Base-by-base conservation (phyloP, 2,113 vertebrate genomes). In the Grallaria varia region DNA sequence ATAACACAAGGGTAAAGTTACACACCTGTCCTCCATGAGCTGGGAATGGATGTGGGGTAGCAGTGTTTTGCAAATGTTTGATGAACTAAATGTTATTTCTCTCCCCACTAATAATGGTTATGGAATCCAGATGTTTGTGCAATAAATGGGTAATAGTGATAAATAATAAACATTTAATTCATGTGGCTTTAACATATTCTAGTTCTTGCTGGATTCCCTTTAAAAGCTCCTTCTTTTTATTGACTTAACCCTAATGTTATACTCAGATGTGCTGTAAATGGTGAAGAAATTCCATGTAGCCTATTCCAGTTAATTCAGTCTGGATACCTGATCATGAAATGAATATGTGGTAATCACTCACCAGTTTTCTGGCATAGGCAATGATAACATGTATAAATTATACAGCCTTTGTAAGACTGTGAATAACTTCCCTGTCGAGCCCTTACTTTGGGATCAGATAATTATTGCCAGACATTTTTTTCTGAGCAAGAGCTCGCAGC, bases 351-450 rank as follows among this genome's bases (percentile, higher is more conserved):
- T 73, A 62, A 92, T 87, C 89, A 84, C 58, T 84, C 96, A 90
- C 85, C 87, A 78, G 8, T 66, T 82, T 87, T 60, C 85, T 90
- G 86, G 84, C 81, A 53, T 1, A 69, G 89, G 73, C 88, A 59
- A 33, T 95, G 96, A 92, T 93, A 93, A 60, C 52, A 35, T n/a
- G 19, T 18, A 86, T 90, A 94, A 96, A 94, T 95, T 90, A 69
- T 21, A 24, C 0, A 1, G 85, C 53, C 66, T 81, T 80, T 95
- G 42, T 76, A 87, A 84, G 66, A 83, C 40, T 55, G 62, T 60
- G 42, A 94, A 64, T 76, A 88, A 59, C 73, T 84, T 93, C 49
- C 91, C 73, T 27, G 6, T 55, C n/a, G 75, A 94, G 84, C 30
- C 74, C 42, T 71, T 73, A 80, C 82, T 39, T 63, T 85, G 58